phyloP scores from a whole-genome alignment of 1,140 invertebrate genomes.

The Dendrolimus punctatus region DNA sequence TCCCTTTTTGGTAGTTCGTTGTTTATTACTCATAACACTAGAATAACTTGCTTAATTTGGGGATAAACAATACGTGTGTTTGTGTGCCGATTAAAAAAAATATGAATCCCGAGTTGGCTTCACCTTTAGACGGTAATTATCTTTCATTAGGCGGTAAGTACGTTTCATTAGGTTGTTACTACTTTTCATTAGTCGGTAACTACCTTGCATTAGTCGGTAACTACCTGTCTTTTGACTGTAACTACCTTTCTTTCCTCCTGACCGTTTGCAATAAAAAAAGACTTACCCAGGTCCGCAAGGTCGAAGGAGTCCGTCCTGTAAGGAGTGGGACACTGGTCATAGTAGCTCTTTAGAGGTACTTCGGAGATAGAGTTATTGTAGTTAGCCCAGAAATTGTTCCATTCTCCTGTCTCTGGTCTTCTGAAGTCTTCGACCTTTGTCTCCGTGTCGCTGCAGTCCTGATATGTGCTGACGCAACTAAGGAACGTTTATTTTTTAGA shows the following conservation, averaged over 20 bases:
- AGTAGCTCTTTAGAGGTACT: constrained; percentile 39
- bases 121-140: too few species aligned
- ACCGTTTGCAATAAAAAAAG: constrained; percentile 2
- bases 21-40: too few species aligned
- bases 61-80: too few species aligned
- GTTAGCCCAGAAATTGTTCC: constrained; percentile 55
- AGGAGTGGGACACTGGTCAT: constrained; percentile 58
- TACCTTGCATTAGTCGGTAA: too few species aligned
- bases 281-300: constrained; percentile 37
- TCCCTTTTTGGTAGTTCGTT: too few species aligned
- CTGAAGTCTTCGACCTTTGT: constrained; percentile 4
- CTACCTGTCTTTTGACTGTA: too few species aligned
- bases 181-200: too few species aligned
- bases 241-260: not conserved
- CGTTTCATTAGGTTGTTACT: too few species aligned
- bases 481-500: constrained; percentile 8
- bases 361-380: constrained; percentile 45
- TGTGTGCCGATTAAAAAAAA: too few species aligned
- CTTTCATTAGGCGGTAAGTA: too few species aligned
- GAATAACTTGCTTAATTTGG: too few species aligned
- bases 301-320: constrained; percentile 50
- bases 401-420: constrained; percentile 30
- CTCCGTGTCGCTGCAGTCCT: constrained; percentile 27
- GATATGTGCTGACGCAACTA: constrained; percentile 40
- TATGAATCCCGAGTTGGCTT: too few species aligned